These are phyloP conservation scores for Schizaphis graminum DNA, from an alignment of 2,888 invertebrate genomes.

Conservation along the genomic window DNA sequence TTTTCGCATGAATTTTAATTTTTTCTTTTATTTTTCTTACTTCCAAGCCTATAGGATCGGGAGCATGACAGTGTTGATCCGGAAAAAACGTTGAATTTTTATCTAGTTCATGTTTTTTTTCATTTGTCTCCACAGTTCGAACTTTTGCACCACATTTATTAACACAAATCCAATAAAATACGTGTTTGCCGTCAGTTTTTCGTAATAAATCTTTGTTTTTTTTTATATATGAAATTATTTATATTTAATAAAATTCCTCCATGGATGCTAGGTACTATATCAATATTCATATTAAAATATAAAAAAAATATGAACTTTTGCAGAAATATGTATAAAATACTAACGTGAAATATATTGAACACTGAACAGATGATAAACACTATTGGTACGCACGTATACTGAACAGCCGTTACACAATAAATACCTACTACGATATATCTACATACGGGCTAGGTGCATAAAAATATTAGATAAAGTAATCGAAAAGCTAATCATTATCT, in stretches of 20 bases:
- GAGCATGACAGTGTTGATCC: neutral
- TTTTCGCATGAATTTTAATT: constrained; percentile 8
- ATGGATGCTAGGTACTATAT: neutral
- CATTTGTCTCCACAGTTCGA: neutral
- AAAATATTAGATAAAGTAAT: constrained; percentile 11
- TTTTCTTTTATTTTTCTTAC: constrained; percentile 29
- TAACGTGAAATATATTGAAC: neutral
- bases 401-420: neutral
- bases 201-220: neutral
- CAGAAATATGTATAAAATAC: neutral
- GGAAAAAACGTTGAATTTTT: neutral
- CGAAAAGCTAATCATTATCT: no score
- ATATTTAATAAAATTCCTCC: neutral
- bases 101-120: neutral
- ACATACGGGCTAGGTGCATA: neutral
- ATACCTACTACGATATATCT: neutral
- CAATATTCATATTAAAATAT: neutral
- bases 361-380: no score
- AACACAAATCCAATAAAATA: neutral
- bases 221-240: neutral
- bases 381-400: neutral
- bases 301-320: neutral
- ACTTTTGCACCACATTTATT: neutral
- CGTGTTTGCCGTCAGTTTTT: neutral
- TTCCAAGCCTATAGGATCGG: constrained; percentile 1